Evolutionary conservation across 1,140 invertebrate species (phyloP), one percentile per base, ranked within the genome.

Genomic region (Zeugodacus cucurbitae): DNA sequence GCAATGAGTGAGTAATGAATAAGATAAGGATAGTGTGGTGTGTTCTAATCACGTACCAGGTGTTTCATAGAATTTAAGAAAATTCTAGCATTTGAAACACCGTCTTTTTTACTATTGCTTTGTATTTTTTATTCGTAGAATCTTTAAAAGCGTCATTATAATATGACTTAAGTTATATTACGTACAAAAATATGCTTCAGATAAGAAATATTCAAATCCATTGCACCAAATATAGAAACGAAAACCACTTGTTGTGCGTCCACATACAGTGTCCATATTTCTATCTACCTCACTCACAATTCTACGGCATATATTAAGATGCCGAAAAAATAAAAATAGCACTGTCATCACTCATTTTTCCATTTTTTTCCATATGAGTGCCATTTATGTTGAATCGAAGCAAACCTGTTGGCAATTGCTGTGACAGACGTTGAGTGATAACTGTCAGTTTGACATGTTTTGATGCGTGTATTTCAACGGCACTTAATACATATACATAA

Each of bases 381-480:
- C 17, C 1, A 17, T 32, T 14, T 17, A 17, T 32, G 29, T 67
- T 62, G n/a, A 67, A 32, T 67, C 64, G 11, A 8, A 8, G 67
- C 34, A 41, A 41, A 74, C 34, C 67, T 41, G 34, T 74, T 74
- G 67, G 34, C 67, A 74, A 74, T 74, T 74, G 67, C 34, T 14
- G 22, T 74, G 67, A 74, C 67, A 74, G 32, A 41, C n/a, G 74
- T 82, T 82, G 74, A 82, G 74, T 82, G 74, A 82, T 48, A 48
- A 41, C 41, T 82, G 74, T 82, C 74, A 82, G 11, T 48, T 82
- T 82, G 41, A 74, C 70, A 74, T 74, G 14, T 74, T 37, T 41
- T 74, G 48, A 74, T 7, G 37, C 4, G 37, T 20, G 70, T 22
- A n/a, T 54, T 54, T 54, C 14, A 20, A 17, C 14, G 48, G 17